phyloP scores from a whole-genome alignment of 23 tunicate species.

The Trididemnum miniatum region DNA sequence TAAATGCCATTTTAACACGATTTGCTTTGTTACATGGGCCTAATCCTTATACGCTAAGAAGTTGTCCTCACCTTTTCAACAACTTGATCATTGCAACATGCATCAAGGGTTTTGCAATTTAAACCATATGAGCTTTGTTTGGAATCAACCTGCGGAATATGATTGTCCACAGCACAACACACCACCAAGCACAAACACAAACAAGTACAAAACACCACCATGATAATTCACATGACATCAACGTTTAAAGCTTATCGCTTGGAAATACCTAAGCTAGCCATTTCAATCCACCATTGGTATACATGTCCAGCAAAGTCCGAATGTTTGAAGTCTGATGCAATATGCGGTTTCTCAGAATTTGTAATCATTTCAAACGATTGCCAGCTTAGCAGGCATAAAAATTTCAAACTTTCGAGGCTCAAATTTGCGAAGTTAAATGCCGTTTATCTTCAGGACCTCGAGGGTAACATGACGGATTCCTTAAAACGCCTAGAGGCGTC shows the following conservation, averaged over 20 bases:
- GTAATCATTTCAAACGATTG: background rate
- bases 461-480: background rate
- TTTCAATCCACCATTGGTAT: conserved; percentile 2
- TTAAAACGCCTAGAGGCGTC: background rate
- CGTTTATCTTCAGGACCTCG: conserved; percentile 1
- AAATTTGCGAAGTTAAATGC: conserved; percentile 2
- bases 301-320: background rate
- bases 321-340: conserved; percentile 6
- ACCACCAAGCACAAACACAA: background rate
- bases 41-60: background rate
- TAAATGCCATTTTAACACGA: background rate
- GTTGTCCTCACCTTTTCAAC: conserved; percentile 7
- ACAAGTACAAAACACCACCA: background rate
- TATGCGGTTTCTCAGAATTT: conserved; percentile 10
- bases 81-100: conserved; percentile 8
- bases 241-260: background rate
- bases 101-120: conserved; percentile 14
- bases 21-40: background rate
- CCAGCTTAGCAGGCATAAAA: background rate
- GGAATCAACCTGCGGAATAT: background rate
- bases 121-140: background rate
- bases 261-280: background rate
- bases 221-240: conserved; percentile 8
- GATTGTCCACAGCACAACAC: background rate
- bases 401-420: background rate